Evolutionary conservation across 2,113 vertebrate species (phyloP).

Genomic region (Scartelaos histophorus): DNA sequence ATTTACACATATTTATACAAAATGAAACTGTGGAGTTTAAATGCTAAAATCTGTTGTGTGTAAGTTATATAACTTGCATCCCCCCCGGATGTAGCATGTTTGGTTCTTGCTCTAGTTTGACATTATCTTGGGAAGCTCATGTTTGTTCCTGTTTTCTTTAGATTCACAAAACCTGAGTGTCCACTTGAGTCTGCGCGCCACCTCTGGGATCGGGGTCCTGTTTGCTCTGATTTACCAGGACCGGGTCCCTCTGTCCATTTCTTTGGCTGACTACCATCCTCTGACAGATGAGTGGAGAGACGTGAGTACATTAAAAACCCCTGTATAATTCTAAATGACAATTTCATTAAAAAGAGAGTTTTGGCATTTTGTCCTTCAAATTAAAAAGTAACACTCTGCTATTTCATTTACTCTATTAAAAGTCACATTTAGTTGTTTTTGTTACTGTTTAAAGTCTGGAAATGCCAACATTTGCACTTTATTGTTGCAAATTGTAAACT

Average conservation of each 20-base stretch:
- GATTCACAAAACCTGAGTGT: conserved; percentile 81
- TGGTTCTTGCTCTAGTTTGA: neutral
- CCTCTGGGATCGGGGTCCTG: conserved; percentile 85
- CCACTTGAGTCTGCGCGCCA: conserved; percentile 82
- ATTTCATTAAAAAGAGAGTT: neutral
- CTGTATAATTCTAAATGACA: neutral
- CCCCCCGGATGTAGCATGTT: too few species aligned
- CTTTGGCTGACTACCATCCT: conserved; percentile 88
- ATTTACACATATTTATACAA: too few species aligned
- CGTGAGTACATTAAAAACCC: conserved; percentile 68
- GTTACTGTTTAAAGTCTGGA: too few species aligned
- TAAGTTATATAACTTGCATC: too few species aligned
- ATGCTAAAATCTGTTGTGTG: too few species aligned
- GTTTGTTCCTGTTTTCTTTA: conserved; percentile 21
- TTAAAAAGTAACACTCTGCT: too few species aligned
- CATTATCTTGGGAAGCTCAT: neutral
- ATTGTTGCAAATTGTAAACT: too few species aligned
- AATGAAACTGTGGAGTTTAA: too few species aligned
- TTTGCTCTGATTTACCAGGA: conserved; percentile 85
- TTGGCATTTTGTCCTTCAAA: too few species aligned
- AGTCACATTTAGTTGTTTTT: too few species aligned
- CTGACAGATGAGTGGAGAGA: conserved; percentile 84
- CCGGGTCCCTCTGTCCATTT: conserved; percentile 84
- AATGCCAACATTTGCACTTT: too few species aligned
- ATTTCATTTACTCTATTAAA: too few species aligned